A percentile compares a stretch with the other conserved stretches of the same genome.
These are phyloP conservation scores for Thymelicus acteon DNA, from an alignment of 2,888 invertebrate genomes.

Conservation along the genomic window DNA sequence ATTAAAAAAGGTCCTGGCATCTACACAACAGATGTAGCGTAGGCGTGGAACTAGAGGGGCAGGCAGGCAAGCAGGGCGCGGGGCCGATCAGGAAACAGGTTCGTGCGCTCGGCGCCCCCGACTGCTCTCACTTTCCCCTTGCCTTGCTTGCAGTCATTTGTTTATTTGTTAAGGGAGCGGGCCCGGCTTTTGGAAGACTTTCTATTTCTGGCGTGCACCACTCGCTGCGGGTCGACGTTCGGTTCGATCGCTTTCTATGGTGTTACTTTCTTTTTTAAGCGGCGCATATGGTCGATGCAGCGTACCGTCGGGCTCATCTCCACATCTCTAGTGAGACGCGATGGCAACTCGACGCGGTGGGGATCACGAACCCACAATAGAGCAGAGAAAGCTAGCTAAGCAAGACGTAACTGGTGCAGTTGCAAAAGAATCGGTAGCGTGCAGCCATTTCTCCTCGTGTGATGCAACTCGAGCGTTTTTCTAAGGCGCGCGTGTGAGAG, in stretches of 20 bases:
- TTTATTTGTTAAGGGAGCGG: constrained; percentile 81
- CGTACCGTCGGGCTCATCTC: constrained; percentile 63
- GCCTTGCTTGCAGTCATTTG: constrained; percentile 61
- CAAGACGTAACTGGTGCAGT: constrained; percentile 73
- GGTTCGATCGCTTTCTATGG: constrained; percentile 78
- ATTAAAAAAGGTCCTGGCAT: constrained; percentile 52
- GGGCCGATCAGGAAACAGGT: constrained; percentile 66
- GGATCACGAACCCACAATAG: constrained; percentile 73
- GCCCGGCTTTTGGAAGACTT: constrained; percentile 76
- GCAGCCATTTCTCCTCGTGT: constrained; percentile 81
- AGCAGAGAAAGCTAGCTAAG: constrained; percentile 74
- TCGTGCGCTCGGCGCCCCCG: constrained; percentile 59
- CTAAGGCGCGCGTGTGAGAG: constrained; percentile 76
- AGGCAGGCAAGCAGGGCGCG: constrained; percentile 41
- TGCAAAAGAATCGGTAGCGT: constrained; percentile 75
- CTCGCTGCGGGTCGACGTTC: constrained; percentile 78
- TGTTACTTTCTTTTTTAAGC: constrained; percentile 81
- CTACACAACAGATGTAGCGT: constrained; percentile 53
- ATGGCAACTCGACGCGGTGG: constrained; percentile 48
- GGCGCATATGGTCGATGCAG: constrained; percentile 56
- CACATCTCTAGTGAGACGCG: constrained; percentile 48
- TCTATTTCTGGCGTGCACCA: constrained; percentile 80
- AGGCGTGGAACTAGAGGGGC: constrained; percentile 38
- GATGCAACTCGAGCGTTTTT: constrained; percentile 80
- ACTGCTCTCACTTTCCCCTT: constrained; percentile 79